Base-by-base conservation (phyloP, 2,888 invertebrate species). In the Rhaphigaster nebulosa region DNA sequence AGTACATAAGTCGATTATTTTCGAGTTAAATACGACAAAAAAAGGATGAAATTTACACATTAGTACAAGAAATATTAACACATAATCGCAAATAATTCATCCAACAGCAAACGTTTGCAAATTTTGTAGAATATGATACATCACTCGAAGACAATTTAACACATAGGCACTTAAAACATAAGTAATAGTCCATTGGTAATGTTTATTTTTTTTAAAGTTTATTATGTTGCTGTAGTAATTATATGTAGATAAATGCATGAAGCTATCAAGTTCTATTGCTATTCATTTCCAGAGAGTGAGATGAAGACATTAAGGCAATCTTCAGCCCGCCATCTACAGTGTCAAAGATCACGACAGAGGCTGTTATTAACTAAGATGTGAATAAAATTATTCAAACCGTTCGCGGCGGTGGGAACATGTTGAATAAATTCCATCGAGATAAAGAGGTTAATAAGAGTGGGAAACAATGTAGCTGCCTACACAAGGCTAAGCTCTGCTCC, bases 361-460 rank as follows among this genome's bases (percentile, higher is more conserved):
- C 41, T 50, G 45, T 84, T 41, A 84, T 50, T 84, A 84, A 45
- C 84, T n/a, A 13, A n/a, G n/a, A 84, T n/a, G n/a, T 26, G 45
- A 84, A 84, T 84, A 84, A 84, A 84, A 84, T 84, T 84, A 84
- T 84, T 84, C 80, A 80, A 45, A 41, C 45, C 13, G 26, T 56
- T 23, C 5, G 1, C 70, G 29, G 56, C 15, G n/a, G 84, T n/a
- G 84, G 84, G 84, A 84, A 84, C 45, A 50, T 45, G 41, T 84
- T 45, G 84, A 84, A 84, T 84, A 84, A 76, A 84, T 84, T n/a
- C 84, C 41, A 84, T 84, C 84, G 45, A 84, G 84, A 84, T 84
- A 84, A 50, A 50, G 41, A 50, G 45, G 84, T 84, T 84, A 84
- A 84, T 84, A 84, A 45, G n/a, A n/a, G 15, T n/a, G 1, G 15